Conservation (phyloP, 2,797 vertebrate species). For the Corythornis leucogaster region DNA sequence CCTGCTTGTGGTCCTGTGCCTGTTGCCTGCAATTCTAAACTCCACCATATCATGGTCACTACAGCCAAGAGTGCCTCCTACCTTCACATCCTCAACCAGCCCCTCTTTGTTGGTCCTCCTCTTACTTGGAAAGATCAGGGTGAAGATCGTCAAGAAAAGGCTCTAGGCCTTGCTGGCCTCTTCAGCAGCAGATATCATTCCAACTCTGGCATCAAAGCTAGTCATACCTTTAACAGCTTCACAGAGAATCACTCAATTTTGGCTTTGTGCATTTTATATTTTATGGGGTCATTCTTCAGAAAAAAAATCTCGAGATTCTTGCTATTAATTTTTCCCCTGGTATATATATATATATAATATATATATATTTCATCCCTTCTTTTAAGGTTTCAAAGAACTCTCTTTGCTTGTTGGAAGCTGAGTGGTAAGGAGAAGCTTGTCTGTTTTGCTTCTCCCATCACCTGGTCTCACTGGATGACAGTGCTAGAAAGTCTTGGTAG, state of each 20-base stretch:
- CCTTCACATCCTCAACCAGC: too few relatives aligned
- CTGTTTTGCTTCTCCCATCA: not conserved
- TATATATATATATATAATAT: not conserved
- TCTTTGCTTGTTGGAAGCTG: too few relatives aligned
- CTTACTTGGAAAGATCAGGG: not conserved
- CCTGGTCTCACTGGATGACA: not conserved
- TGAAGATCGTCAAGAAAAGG: not conserved
- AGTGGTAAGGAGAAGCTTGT: not conserved
- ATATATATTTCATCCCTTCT: not conserved
- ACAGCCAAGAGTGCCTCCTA: too few relatives aligned
- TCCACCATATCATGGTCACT: too few relatives aligned
- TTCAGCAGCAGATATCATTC: not conserved
- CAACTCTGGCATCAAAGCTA: rapidly evolving
- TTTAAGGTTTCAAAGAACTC: not conserved
- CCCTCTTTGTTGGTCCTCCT: not conserved
- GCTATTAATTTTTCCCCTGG: not conserved
- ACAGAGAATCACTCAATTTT: not conserved
- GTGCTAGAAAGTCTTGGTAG: not conserved
- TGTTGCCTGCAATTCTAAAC: too few relatives aligned
- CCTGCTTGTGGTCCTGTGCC: too few relatives aligned
- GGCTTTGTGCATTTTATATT: not conserved
- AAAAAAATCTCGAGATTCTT: not conserved
- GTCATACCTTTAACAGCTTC: not conserved
- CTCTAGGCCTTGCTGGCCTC: not conserved
- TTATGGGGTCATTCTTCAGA: not conserved